Evolutionary conservation across 2,888 invertebrate species (phyloP).

Genomic region (Synergus umbraculus): DNA sequence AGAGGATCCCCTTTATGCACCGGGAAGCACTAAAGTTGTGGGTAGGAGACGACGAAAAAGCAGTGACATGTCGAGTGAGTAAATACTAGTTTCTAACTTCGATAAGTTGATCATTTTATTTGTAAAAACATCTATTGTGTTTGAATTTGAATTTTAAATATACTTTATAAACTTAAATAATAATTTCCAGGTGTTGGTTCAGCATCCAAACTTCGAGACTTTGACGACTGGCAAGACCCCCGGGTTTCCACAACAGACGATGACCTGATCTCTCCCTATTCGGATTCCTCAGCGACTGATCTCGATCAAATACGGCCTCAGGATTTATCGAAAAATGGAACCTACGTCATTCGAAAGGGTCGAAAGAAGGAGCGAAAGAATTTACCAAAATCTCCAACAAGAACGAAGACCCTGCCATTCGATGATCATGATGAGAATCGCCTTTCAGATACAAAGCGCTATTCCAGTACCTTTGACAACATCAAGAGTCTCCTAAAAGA

Average conservation of each 20-base stretch:
- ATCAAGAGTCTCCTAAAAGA: constrained; percentile 86
- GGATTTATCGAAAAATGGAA: constrained; percentile 83
- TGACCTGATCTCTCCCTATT: constrained; percentile 84
- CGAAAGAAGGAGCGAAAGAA: constrained; percentile 83
- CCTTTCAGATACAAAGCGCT: constrained; percentile 83
- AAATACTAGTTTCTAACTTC: not conserved
- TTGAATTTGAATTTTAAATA: not conserved
- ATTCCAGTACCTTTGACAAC: constrained; percentile 88
- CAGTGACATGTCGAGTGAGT: constrained; percentile 78
- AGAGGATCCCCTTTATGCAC: constrained; percentile 85
- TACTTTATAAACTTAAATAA: not conserved
- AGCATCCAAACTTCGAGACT: constrained; percentile 84
- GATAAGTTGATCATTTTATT: not conserved
- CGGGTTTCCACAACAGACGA: constrained; percentile 84
- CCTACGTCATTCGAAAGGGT: constrained; percentile 89
- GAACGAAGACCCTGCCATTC: constrained; percentile 78
- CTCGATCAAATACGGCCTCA: constrained; percentile 73
- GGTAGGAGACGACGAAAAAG: constrained; percentile 77
- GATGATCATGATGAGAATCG: constrained; percentile 79
- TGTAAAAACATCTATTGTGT: too few relatives aligned
- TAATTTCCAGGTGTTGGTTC: constrained; percentile 83
- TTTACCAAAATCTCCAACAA: constrained; percentile 80
- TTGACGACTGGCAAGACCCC: constrained; percentile 88
- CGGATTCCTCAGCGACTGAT: constrained; percentile 80
- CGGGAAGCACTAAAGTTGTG: constrained; percentile 84